Percentiles rank a stretch among this genome's conserved stretches.
These are phyloP conservation scores for Calcarius lapponicus DNA, from an alignment of 2,797 vertebrate genomes.

Conservation along the genomic window DNA sequence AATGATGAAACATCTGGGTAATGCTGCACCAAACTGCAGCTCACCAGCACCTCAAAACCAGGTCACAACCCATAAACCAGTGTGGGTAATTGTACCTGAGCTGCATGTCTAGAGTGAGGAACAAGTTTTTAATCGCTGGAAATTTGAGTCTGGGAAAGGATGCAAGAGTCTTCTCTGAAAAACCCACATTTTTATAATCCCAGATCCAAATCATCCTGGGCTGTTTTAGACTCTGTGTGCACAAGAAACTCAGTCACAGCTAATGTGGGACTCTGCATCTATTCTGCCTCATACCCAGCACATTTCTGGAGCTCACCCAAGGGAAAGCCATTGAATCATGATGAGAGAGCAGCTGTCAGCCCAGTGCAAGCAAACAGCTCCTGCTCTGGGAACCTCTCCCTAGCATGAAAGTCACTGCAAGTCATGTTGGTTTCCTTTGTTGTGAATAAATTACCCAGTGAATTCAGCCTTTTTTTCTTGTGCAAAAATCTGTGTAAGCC, in stretches of 20 bases:
- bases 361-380: neutral
- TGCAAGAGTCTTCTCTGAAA: neutral
- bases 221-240: neutral
- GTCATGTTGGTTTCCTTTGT: neutral
- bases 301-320: constrained; percentile 51
- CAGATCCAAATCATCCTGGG: neutral
- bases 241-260: neutral
- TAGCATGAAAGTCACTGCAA: neutral
- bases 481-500: neutral
- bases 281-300: neutral
- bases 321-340: constrained; percentile 15
- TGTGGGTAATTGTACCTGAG: neutral
- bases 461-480: neutral
- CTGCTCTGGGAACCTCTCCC: neutral
- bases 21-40: neutral
- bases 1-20: neutral
- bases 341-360: constrained; percentile 28
- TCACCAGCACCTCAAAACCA: neutral
- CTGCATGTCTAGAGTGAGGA: neutral
- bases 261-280: neutral
- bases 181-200: neutral
- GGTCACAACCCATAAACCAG: neutral
- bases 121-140: neutral
- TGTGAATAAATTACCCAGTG: neutral
- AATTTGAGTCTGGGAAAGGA: neutral